A percentile compares a stretch with the other conserved stretches of the same genome.
Conservation (phyloP, 2,888 invertebrate genomes). For the Gymnocheta viridis region DNA sequence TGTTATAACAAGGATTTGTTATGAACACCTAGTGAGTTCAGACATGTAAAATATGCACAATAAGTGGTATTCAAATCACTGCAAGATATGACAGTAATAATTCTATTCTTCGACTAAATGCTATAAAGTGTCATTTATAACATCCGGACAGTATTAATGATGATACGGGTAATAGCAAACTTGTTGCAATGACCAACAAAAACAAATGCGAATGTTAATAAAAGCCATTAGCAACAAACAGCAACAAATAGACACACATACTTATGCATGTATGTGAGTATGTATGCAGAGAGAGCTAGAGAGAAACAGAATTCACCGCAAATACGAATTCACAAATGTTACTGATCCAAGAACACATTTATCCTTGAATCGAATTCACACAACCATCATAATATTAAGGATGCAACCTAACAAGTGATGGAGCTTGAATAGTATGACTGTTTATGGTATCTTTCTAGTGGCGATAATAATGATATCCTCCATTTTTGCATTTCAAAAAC, state of each 20-base stretch:
- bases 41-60: not conserved
- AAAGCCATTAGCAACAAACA: not conserved
- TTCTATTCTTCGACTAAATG: not conserved
- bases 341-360: not conserved
- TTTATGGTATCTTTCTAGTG: not conserved
- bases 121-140: not conserved
- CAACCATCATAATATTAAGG: conserved; percentile 4
- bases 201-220: not conserved
- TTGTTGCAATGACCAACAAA: not conserved
- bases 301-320: not conserved
- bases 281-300: not conserved
- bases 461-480: not conserved
- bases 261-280: not conserved
- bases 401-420: not conserved
- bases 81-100: not conserved
- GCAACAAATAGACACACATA: not conserved
- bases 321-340: not conserved
- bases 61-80: conserved; percentile 14
- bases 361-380: not conserved
- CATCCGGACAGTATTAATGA: not conserved
- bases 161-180: not conserved
- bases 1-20: not conserved
- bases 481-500: not conserved
- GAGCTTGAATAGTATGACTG: not conserved
- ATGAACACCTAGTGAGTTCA: not conserved